A percentile compares a stretch with the other conserved stretches of the same genome.
phyloP scores from a whole-genome alignment of 2,113 vertebrate species.

The Vidua macroura region DNA sequence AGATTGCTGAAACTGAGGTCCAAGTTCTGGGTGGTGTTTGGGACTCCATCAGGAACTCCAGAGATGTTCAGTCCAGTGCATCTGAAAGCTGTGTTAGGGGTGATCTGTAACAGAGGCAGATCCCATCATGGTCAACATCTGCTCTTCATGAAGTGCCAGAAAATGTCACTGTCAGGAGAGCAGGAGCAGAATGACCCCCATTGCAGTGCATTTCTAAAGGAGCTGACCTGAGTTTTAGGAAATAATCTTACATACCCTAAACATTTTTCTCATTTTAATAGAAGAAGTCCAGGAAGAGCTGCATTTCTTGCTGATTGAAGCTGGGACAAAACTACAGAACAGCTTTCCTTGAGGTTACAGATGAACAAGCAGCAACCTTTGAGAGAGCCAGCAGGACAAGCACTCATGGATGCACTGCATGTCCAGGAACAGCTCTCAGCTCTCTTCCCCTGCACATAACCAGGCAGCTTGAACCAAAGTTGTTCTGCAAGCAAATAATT shows the following conservation, averaged over 20 bases:
- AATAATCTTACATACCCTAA: background rate
- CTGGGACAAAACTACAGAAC: background rate
- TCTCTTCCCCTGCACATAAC: background rate
- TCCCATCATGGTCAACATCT: background rate
- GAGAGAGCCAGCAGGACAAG: background rate
- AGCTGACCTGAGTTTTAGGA: background rate
- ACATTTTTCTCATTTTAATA: background rate
- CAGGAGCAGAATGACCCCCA: background rate
- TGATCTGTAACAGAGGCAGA: constrained; percentile 65
- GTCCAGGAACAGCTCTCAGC: background rate
- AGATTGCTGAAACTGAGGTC: constrained; percentile 78
- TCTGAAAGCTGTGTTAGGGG: constrained; percentile 53
- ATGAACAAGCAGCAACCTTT: background rate
- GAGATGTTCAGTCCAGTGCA: constrained; percentile 63
- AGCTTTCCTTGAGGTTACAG: background rate
- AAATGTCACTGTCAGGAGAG: background rate
- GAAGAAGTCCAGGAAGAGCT: background rate
- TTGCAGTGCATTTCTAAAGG: background rate
- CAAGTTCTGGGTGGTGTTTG: constrained; percentile 58
- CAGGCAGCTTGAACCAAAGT: background rate
- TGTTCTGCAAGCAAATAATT: background rate
- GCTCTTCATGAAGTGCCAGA: background rate
- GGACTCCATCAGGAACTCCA: constrained; percentile 58
- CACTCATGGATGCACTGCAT: background rate
- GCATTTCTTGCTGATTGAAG: background rate